Percentiles rank a stretch among this genome's conserved stretches.
Evolutionary conservation across 2,888 invertebrate species (phyloP).

Genomic region (Salticus scenicus): DNA sequence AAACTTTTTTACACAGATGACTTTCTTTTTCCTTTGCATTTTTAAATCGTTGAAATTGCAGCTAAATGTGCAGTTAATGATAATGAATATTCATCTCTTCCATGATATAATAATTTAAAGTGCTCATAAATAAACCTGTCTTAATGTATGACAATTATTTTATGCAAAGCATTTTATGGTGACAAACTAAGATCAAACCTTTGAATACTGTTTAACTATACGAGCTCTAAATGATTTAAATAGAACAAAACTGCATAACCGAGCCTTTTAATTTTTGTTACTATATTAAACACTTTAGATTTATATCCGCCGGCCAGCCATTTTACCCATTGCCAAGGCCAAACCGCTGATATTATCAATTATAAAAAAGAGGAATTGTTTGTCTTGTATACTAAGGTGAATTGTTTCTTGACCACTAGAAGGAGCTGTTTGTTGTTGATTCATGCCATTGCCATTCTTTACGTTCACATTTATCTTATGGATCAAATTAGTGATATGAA

Average conservation of each 20-base stretch:
- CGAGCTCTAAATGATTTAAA: neutral
- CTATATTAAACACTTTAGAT: neutral
- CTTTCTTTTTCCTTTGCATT: no score
- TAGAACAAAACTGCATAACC: neutral
- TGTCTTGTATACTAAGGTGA: conserved; percentile 61
- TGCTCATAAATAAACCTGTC: neutral
- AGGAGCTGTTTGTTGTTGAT: conserved; percentile 49
- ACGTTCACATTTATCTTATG: conserved; percentile 72
- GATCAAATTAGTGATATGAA: conserved; percentile 72
- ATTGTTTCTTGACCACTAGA: conserved; percentile 67
- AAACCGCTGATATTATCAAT: conserved; percentile 72
- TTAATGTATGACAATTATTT: no score
- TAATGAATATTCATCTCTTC: no score
- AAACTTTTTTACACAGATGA: no score
- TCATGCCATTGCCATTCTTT: conserved; percentile 48
- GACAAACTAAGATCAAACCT: neutral
- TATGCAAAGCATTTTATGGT: neutral
- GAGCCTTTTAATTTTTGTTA: neutral
- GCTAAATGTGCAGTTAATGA: no score
- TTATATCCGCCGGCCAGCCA: conserved; percentile 58
- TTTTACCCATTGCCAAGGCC: conserved; percentile 72
- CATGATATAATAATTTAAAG: neutral
- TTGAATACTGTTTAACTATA: neutral
- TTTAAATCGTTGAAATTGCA: no score
- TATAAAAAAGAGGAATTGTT: conserved; percentile 72